Percentiles rank a stretch among this genome's conserved stretches.
These are phyloP conservation scores for Epiblema foenella DNA, from an alignment of 2,888 invertebrate genomes.

Conservation along the genomic window DNA sequence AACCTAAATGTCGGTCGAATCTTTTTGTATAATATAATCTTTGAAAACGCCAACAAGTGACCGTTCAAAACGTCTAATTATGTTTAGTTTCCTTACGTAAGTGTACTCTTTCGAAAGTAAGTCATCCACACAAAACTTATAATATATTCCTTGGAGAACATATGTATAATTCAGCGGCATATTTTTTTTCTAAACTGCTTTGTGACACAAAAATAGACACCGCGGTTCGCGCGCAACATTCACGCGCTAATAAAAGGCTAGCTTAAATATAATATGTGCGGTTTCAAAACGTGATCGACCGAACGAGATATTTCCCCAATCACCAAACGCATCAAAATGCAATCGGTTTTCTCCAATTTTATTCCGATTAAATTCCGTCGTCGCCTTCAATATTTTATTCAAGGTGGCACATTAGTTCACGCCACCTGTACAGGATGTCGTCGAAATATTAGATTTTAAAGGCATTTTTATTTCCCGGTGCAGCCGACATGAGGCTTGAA, in stretches of 20 bases:
- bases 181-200: too few relatives aligned
- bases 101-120: too few relatives aligned
- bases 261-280: background rate
- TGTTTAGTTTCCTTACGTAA: too few relatives aligned
- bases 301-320: conserved; percentile 1
- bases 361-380: conserved; percentile 29
- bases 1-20: background rate
- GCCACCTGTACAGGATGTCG: conserved; percentile 41
- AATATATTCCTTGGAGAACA: too few relatives aligned
- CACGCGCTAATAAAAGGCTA: too few relatives aligned
- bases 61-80: too few relatives aligned
- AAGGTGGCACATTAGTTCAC: conserved; percentile 33
- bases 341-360: conserved; percentile 35
- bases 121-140: too few relatives aligned
- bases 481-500: conserved; percentile 23
- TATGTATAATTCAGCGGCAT: too few relatives aligned
- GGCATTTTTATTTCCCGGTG: conserved; percentile 38
- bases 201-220: too few relatives aligned
- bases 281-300: background rate
- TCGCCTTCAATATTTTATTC: conserved; percentile 40
- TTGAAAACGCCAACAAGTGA: background rate
- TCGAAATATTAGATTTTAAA: conserved; percentile 44
- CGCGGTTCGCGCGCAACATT: too few relatives aligned
- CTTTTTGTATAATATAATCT: background rate
- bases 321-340: conserved; percentile 7